Evolutionary conservation across 1,140 invertebrate genomes (phyloP), one percentile per base, ranked within the genome.

Genomic region (Pseudachorutes palmiensis): DNA sequence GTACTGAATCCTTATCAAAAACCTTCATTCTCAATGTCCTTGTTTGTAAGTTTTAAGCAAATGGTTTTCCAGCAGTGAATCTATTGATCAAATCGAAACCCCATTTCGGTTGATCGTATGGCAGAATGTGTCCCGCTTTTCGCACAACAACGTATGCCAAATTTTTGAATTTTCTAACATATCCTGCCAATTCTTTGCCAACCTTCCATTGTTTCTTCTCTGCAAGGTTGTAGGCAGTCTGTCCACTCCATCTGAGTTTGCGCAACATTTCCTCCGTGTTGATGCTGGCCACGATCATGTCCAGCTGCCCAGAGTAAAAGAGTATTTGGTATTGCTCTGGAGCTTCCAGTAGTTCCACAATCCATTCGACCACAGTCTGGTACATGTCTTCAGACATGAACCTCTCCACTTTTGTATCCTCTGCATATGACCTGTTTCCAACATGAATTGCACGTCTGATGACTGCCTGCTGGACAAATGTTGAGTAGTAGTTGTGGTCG

Each of bases 391-490:
- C 76, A 62, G 86, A 83, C 3, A 95, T 76, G 76, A 88, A 80
- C 19, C 80, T 72, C 72, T 90, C 86, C 1, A 91, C 88, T 63
- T 45, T 26, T 16, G 2, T 63, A 19, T 22, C 24, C 28, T 57
- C 31, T 12, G 55, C 70, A 77, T 77, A 72, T 88, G 80, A 76
- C 26, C 83, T 76, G 68, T 90, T 87, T 2, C 92, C 91, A 2
- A 94, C 90, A 77, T 94, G 91, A 62, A 94, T 87, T 0, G 87
- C 83, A 68, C 80, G 82, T 14, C 91, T 81, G 0, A 87, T 82
- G 48, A 22, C 62, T 41, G 74, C 12, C 2, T 74, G 64, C 16
- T 78, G 76, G 12, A 83, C 67, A 65, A 77, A 83, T 2, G 69
- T 45, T 19, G 63, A 65, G 68, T 77, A 83, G 65, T 80, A 81